Percentiles rank a stretch among this genome's conserved stretches.
phyloP scores from a whole-genome alignment of 2,797 vertebrate genomes.

The Siniperca scherzeri region DNA sequence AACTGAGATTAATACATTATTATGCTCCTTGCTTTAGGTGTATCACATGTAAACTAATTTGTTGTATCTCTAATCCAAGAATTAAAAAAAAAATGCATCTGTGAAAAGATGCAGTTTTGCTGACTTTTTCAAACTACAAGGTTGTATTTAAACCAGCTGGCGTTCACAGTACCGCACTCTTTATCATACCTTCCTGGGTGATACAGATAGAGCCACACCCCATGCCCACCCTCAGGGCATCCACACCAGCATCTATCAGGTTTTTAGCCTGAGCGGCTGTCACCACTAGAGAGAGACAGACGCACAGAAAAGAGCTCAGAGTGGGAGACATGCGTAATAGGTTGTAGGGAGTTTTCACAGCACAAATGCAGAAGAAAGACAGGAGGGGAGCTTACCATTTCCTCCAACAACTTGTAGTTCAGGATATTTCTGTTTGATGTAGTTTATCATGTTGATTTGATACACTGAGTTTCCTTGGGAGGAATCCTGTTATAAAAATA shows the following conservation, averaged over 20 bases:
- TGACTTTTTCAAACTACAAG: neutral
- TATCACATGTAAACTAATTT: neutral
- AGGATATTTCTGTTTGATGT: slow-evolving; percentile 93
- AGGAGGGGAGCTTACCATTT: slow-evolving; percentile 84
- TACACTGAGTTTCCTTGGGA: slow-evolving; percentile 95
- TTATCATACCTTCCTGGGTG: slow-evolving; percentile 92
- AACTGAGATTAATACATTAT: neutral
- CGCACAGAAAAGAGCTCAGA: slow-evolving; percentile 5
- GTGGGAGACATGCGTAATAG: neutral
- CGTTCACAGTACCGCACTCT: neutral
- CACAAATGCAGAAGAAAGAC: neutral
- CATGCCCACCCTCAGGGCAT: slow-evolving; percentile 94
- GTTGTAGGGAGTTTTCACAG: neutral
- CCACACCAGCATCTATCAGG: slow-evolving; percentile 94
- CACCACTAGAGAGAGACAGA: slow-evolving; percentile 87
- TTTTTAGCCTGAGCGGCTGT: slow-evolving; percentile 97
- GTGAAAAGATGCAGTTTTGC: neutral
- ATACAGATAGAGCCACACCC: slow-evolving; percentile 96
- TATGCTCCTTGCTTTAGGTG: neutral
- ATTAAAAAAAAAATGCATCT: neutral
- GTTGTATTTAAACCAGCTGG: neutral
- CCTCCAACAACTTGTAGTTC: slow-evolving; percentile 94
- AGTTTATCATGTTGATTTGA: slow-evolving; percentile 94
- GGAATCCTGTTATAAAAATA: slow-evolving; percentile 86
- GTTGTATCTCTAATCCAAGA: neutral